A percentile compares a stretch with the other conserved stretches of the same genome.
These are phyloP conservation scores for Marronus borbonicus DNA, from an alignment of 2,888 invertebrate species.

Conservation along the genomic window DNA sequence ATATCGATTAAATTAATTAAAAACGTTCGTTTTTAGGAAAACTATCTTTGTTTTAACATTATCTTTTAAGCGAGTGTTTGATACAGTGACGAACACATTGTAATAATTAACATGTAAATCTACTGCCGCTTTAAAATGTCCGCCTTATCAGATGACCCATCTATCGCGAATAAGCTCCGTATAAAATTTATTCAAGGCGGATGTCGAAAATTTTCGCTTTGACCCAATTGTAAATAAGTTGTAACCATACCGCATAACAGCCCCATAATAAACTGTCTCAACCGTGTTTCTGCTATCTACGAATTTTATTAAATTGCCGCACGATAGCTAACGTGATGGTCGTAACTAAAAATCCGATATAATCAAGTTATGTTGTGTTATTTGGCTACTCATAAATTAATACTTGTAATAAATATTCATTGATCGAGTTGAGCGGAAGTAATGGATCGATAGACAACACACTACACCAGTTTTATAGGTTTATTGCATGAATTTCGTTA, in stretches of 20 bases:
- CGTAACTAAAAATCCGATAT: slow-evolving; percentile 40
- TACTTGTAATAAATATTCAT: slow-evolving; percentile 39
- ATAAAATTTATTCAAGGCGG: slow-evolving; percentile 27
- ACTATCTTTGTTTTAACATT: too few relatives aligned
- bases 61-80: too few relatives aligned
- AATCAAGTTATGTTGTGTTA: slow-evolving; percentile 36
- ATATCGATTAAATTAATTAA: too few relatives aligned
- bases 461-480: slow-evolving; percentile 4
- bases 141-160: neutral
- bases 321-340: slow-evolving; percentile 41
- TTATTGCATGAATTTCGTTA: slow-evolving; percentile 14
- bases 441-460: slow-evolving; percentile 18
- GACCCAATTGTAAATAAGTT: slow-evolving; percentile 37
- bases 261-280: slow-evolving; percentile 19
- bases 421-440: slow-evolving; percentile 37
- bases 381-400: slow-evolving; percentile 25
- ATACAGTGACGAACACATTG: too few relatives aligned
- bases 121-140: neutral
- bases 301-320: slow-evolving; percentile 41
- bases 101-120: too few relatives aligned
- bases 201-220: slow-evolving; percentile 21
- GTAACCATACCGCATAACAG: slow-evolving; percentile 4
- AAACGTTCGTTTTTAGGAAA: too few relatives aligned
- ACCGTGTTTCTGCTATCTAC: slow-evolving; percentile 37
- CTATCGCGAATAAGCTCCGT: neutral